Evolutionary conservation across 2,888 invertebrate species (phyloP).

Genomic region (Hydropsyche betteni): DNA sequence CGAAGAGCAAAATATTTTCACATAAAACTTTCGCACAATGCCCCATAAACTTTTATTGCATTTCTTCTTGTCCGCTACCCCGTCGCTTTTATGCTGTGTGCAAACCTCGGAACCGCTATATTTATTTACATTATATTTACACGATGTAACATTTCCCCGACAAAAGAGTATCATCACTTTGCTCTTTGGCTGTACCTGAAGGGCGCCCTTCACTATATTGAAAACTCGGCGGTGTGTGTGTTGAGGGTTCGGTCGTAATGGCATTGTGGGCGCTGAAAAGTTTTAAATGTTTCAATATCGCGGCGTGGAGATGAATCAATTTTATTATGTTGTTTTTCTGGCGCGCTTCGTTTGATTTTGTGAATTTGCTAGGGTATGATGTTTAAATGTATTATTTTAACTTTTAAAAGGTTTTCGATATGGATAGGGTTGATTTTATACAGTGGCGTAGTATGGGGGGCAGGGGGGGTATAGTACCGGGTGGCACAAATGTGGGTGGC

Average conservation of each 20-base stretch:
- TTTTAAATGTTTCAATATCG: too few species aligned
- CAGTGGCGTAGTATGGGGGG: too few species aligned
- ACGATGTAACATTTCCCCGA: conserved; percentile 31
- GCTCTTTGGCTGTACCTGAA: neutral
- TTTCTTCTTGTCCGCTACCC: conserved; percentile 25
- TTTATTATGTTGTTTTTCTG: too few species aligned
- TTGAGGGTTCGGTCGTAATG: neutral
- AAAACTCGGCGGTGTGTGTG: neutral
- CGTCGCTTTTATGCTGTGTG: conserved; percentile 39
- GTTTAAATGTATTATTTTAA: too few species aligned
- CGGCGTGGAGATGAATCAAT: too few species aligned
- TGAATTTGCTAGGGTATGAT: too few species aligned
- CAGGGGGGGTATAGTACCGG: too few species aligned
- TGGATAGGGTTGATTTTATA: too few species aligned
- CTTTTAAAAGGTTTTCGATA: too few species aligned
- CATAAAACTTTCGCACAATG: conserved; percentile 49
- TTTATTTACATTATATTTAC: conserved; percentile 48
- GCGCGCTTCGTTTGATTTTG: too few species aligned
- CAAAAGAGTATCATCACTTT: conserved; percentile 18
- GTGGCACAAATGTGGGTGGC: too few species aligned
- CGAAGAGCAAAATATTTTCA: conserved; percentile 42
- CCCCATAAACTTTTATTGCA: conserved; percentile 50
- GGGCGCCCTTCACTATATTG: conserved; percentile 28
- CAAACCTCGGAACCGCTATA: conserved; percentile 39
- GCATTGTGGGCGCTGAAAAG: neutral